A percentile compares a stretch with the other conserved stretches of the same genome.
Evolutionary conservation across 2,797 vertebrate genomes (phyloP).

Genomic region (Percopsis omiscomaycus): DNA sequence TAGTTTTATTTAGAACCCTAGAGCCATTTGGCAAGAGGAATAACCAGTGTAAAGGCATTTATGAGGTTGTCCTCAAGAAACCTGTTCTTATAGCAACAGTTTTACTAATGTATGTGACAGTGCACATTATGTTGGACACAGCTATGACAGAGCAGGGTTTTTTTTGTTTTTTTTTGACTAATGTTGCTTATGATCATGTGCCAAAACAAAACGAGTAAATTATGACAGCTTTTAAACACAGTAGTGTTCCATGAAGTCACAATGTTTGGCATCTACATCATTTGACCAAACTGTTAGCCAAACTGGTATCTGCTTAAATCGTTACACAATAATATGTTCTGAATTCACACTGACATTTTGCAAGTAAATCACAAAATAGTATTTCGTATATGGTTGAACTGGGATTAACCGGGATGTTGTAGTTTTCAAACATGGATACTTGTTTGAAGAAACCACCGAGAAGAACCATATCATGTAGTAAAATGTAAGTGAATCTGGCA

Average conservation of each 20-base stretch:
- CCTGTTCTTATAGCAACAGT: conserved; percentile 65
- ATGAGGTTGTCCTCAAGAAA: conserved; percentile 77
- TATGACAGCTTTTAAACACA: conserved; percentile 50
- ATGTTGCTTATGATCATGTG: conserved; percentile 37
- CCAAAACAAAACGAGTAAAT: conserved; percentile 50
- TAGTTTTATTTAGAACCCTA: conserved; percentile 63
- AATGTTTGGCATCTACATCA: conserved; percentile 5
- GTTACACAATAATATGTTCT: too few species aligned
- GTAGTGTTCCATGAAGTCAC: conserved; percentile 20
- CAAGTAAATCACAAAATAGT: too few species aligned
- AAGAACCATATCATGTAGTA: too few species aligned
- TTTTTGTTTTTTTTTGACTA: conserved; percentile 51
- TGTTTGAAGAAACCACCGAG: too few species aligned
- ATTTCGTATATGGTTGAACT: too few species aligned
- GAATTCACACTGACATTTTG: conserved; percentile 9
- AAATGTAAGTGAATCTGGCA: too few species aligned
- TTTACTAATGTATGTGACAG: conserved; percentile 65
- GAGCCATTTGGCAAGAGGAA: conserved; percentile 69
- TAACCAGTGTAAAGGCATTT: conserved; percentile 68
- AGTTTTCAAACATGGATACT: too few species aligned
- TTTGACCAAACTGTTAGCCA: conserved; percentile 14
- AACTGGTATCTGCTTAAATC: conserved; percentile 10
- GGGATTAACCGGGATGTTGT: too few species aligned
- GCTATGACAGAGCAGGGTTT: conserved; percentile 45
- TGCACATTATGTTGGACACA: conserved; percentile 55